A percentile compares a stretch with the other conserved stretches of the same genome.
Evolutionary conservation across 2,113 vertebrate species (phyloP).

Genomic region (Pelvicachromis taeniatus): DNA sequence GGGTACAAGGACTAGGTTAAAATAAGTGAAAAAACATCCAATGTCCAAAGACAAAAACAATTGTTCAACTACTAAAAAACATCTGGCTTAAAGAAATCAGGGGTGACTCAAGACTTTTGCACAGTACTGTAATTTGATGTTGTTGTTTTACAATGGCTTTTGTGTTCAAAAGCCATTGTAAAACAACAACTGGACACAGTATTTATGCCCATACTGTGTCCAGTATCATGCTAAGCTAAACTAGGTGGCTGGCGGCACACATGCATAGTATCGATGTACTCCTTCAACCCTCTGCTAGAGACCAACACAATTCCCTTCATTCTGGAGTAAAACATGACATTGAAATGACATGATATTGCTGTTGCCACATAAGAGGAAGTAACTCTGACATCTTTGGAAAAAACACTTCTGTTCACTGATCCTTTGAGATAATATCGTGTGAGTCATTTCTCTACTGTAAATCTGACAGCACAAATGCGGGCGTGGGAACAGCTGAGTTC

Average conservation of each 20-base stretch:
- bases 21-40: neutral
- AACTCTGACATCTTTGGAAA: neutral
- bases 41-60: neutral
- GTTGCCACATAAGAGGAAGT: neutral
- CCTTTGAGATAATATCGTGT: constrained; percentile 11
- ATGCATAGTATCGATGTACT: neutral
- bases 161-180: too few relatives aligned
- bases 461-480: constrained; percentile 5
- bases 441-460: neutral
- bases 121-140: neutral
- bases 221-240: neutral
- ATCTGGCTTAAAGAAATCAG: neutral
- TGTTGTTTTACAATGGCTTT: neutral
- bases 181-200: too few relatives aligned
- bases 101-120: neutral
- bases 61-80: neutral
- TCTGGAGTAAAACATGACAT: neutral
- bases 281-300: neutral
- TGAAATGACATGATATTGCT: neutral
- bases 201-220: too few relatives aligned
- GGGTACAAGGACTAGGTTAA: neutral
- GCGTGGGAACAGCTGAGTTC: neutral
- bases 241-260: neutral
- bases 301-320: neutral
- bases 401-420: neutral